phyloP scores from a whole-genome alignment of 2,888 invertebrate genomes.

The Silvanus unidentatus region DNA sequence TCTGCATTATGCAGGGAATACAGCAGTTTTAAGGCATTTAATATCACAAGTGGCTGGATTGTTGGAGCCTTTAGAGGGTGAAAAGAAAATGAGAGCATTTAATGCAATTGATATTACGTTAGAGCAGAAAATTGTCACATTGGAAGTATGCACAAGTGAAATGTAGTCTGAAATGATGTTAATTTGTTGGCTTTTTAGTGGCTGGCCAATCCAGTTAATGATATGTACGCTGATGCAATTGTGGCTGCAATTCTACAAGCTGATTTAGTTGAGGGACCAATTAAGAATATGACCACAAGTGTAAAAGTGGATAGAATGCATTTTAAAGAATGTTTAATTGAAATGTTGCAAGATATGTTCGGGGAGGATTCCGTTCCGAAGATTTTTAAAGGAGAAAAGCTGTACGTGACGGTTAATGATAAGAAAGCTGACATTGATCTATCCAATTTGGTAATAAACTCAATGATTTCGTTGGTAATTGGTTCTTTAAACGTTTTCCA shows the following conservation, averaged over 20 bases:
- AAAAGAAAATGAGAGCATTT: conserved; percentile 75
- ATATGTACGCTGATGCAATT: conserved; percentile 97
- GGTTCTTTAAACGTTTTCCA: conserved; percentile 1
- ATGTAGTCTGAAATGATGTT: conserved; percentile 4
- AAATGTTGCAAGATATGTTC: conserved; percentile 91
- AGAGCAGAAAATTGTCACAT: conserved; percentile 74
- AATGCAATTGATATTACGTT: conserved; percentile 74
- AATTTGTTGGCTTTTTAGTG: conserved; percentile 58
- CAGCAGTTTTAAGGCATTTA: conserved; percentile 66
- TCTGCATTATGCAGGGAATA: conserved; percentile 75
- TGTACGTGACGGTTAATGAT: conserved; percentile 79
- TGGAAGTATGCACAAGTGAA: conserved; percentile 52
- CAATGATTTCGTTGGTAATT: conserved; percentile 1
- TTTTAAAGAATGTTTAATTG: conserved; percentile 85
- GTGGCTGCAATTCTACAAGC: conserved; percentile 83
- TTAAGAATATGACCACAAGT: conserved; percentile 56
- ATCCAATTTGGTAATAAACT: conserved; percentile 57
- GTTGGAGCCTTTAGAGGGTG: conserved; percentile 59
- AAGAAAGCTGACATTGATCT: conserved; percentile 83
- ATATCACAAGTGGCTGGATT: conserved; percentile 73
- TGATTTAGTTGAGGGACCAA: conserved; percentile 59
- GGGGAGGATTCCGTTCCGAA: conserved; percentile 91
- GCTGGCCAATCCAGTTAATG: conserved; percentile 90
- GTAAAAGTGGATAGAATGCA: conserved; percentile 83
- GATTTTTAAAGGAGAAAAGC: conserved; percentile 83